Evolutionary conservation across 2,113 vertebrate genomes (phyloP).

Genomic region (Oryzias celebensis): DNA sequence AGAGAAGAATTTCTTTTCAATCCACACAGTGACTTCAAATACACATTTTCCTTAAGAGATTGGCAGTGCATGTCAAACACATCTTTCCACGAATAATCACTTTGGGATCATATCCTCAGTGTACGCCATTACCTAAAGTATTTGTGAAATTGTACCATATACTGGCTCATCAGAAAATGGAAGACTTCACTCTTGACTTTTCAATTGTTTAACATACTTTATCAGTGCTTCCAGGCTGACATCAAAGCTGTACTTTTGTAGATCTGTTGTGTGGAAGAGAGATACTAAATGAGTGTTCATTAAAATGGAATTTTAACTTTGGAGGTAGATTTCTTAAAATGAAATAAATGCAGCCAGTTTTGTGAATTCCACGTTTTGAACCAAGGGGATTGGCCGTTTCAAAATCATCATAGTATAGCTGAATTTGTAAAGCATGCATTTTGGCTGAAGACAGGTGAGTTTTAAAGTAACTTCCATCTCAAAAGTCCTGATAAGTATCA

Average conservation of each 20-base stretch:
- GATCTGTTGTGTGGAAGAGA: constrained; percentile 11
- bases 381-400: constrained; percentile 1
- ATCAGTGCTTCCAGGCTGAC: constrained; percentile 20
- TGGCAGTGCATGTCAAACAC: no score
- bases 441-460: not conserved
- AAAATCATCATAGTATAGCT: no score
- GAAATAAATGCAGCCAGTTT: constrained; percentile 9
- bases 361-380: constrained; percentile 17
- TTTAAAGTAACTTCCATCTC: constrained; percentile 22
- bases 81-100: no score
- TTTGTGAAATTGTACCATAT: no score
- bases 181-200: no score
- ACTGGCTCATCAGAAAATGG: no score
- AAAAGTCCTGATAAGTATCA: constrained; percentile 4
- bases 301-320: not conserved
- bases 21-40: no score
- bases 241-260: constrained; percentile 25
- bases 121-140: no score
- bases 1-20: no score
- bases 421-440: no score
- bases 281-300: constrained; percentile 23
- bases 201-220: not conserved
- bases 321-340: not conserved
- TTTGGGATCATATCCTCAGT: no score
- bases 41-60: no score